Base-by-base conservation (phyloP, 2,888 invertebrate species). In the Lasioglossum pauxillum region DNA sequence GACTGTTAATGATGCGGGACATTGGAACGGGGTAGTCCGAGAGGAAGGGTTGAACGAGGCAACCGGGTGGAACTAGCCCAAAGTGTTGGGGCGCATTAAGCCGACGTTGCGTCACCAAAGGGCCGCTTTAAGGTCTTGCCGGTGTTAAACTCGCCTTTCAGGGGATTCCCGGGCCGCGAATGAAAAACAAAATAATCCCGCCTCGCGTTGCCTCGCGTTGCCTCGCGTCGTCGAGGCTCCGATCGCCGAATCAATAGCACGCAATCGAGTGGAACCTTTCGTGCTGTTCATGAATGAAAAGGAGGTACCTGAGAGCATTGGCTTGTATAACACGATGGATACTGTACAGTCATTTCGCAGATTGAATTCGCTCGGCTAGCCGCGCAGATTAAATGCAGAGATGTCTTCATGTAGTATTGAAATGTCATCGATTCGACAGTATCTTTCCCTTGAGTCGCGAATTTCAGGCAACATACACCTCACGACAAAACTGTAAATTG, bases 1-100 rank as follows among this genome's bases (percentile, higher is more conserved):
- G 87, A 88, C 90, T 91, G 90, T 91, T 92, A 92, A 92, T 92
- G 92, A 92, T 78, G 41, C 46, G 72, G 81, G 90, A 90, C 90
- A 91, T 91, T 90, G 86, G 84, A 16, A 0, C 44, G 23, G 75
- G 75, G 75, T 38, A 53, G 75, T 27, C 44, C 31, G 79, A 74
- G 77, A 69, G 80, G 80, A 79, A 75, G 80, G 80, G 79, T 71
- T 67, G 67, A 69, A 67, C 80, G 64, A 46, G 60, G 60, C 71
- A 87, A 75, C 57, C 74, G 23, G 78, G 84, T 49, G 81, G 80
- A 88, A 86, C 83, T 83, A 81, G 82, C 67, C n/a, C 53, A 44
- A 75, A 67, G 78, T 90, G 79, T 77, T 35, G 57, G 41, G 82
- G 79, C n/a, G 81, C 81, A 79, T 67, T 81, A 83, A 75, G n/a